These are phyloP conservation scores for Fopius arisanus DNA, from an alignment of 1,140 invertebrate species.

Conservation along the genomic window DNA sequence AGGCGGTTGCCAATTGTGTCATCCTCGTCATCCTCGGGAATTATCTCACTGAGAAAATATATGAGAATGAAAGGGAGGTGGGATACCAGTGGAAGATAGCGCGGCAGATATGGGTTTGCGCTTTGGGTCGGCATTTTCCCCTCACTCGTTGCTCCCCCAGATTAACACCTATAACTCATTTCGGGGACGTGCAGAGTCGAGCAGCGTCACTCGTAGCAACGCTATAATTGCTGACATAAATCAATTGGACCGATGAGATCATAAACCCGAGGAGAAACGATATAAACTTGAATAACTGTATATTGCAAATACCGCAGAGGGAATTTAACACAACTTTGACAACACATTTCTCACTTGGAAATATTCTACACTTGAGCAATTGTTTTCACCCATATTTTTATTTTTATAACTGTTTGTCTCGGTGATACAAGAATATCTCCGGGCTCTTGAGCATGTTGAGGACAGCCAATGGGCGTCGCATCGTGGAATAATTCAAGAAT, in stretches of 20 bases:
- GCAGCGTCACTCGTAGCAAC: constrained; percentile 60
- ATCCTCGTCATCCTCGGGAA: neutral
- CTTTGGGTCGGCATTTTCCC: neutral
- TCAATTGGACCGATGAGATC: constrained; percentile 65
- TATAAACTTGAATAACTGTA: neutral
- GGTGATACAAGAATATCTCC: neutral
- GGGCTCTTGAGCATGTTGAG: neutral
- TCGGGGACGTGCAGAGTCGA: constrained; percentile 52
- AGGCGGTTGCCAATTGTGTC: constrained; percentile 41
- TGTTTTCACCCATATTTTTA: too few species aligned
- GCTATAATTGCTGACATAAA: constrained; percentile 66
- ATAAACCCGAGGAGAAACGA: constrained; percentile 56
- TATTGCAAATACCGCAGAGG: neutral
- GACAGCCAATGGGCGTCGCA: neutral
- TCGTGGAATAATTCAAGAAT: constrained; percentile 33
- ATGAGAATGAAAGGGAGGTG: neutral
- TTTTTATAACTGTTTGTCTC: neutral
- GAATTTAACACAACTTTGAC: neutral
- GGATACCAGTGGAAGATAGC: neutral
- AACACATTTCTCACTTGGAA: too few species aligned
- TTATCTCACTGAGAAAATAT: neutral
- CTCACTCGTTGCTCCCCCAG: constrained; percentile 42
- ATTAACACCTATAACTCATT: constrained; percentile 64
- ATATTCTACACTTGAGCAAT: too few species aligned
- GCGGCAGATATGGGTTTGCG: constrained; percentile 2